Conservation (phyloP, 1,140 invertebrate species). For the Diplogasteroides magnus region DNA sequence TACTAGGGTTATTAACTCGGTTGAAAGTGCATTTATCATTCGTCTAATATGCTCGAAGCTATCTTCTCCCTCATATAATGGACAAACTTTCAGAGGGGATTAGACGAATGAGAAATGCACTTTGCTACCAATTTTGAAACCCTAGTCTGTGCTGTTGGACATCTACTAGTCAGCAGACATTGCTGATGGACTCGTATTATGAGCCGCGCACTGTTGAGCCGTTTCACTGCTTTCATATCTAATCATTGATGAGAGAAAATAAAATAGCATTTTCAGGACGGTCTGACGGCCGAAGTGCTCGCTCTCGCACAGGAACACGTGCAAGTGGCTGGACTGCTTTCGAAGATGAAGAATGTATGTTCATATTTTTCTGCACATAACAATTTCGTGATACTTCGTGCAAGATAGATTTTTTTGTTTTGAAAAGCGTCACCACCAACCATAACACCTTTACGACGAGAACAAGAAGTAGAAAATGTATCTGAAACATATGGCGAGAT, state of each 20-base stretch:
- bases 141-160: no score
- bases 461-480: conserved; percentile 13
- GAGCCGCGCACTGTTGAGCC: no score
- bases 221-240: neutral
- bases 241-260: neutral
- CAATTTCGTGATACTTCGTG: neutral
- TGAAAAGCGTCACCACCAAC: neutral
- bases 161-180: no score
- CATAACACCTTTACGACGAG: neutral
- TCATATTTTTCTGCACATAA: no score
- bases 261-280: conserved; percentile 60
- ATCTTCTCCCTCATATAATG: no score
- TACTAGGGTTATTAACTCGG: no score
- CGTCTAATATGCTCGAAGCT: no score
- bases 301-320: conserved; percentile 73
- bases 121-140: no score
- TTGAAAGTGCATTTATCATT: no score
- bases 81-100: no score
- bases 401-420: neutral
- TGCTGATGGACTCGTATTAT: no score
- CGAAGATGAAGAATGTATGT: conserved; percentile 67
- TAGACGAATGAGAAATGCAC: no score
- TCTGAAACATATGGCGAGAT: neutral
- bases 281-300: conserved; percentile 74
- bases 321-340: conserved; percentile 70